Conservation (phyloP, 1,140 invertebrate genomes). For the Drosophila erecta region DNA sequence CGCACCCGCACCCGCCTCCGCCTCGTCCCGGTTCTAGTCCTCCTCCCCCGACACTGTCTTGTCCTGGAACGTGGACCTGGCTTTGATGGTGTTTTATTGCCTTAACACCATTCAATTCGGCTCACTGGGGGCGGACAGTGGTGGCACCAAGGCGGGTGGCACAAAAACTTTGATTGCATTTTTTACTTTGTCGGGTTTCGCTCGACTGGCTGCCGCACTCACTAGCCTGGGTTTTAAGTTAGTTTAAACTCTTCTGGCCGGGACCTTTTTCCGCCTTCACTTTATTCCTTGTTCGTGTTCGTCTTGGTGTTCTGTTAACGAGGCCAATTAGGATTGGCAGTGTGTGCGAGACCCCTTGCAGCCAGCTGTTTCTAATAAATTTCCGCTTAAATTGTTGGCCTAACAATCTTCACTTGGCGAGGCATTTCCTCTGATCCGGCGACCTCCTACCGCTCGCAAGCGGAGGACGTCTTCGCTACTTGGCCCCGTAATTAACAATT, state of each 20-base stretch:
- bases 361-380: slow-evolving; percentile 77
- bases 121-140: neutral
- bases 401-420: slow-evolving; percentile 53
- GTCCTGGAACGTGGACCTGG: slow-evolving; percentile 22
- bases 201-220: slow-evolving; percentile 6
- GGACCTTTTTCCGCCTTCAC: neutral
- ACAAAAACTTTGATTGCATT: slow-evolving; percentile 82
- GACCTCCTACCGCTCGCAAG: neutral
- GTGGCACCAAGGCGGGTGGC: slow-evolving; percentile 5
- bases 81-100: slow-evolving; percentile 76
- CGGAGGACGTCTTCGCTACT: slow-evolving; percentile 12
- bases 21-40: slow-evolving; percentile 6
- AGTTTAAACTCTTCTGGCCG: slow-evolving; percentile 64
- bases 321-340: slow-evolving; percentile 68
- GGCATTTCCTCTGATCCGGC: neutral
- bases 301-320: slow-evolving; percentile 64
- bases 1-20: slow-evolving; percentile 5
- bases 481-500: slow-evolving; percentile 74
- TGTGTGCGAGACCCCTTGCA: slow-evolving; percentile 40
- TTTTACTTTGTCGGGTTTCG: slow-evolving; percentile 34
- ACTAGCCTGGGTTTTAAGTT: slow-evolving; percentile 59
- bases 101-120: slow-evolving; percentile 66
- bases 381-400: slow-evolving; percentile 78
- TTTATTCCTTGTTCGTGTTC: slow-evolving; percentile 8
- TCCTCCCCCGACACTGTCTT: slow-evolving; percentile 8